Base-by-base conservation (phyloP, 2,113 vertebrate genomes). In the Nycticebus coucang region DNA sequence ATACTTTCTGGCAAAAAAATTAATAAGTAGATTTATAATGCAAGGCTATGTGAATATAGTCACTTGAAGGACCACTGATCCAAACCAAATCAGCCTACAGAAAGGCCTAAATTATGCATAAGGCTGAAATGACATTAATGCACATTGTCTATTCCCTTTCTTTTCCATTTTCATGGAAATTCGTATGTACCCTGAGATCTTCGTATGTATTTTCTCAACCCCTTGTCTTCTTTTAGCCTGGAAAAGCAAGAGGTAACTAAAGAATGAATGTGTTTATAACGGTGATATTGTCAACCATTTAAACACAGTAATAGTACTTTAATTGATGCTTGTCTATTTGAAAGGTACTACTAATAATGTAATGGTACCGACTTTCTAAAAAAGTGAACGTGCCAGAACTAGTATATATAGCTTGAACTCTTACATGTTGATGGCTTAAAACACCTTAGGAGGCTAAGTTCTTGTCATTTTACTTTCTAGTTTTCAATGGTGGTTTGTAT, bases 21-120 rank as follows among this genome's bases (percentile, higher is more conserved):
- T 96, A 96, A 89, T 95, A 94, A 95, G 87, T 75, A 92, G 93
- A 95, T 90, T 97, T 96, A 94, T 86, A 96, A 93, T 45, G 83
- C 88, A 94, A 93, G 50, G 77, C 75, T 81, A 92, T 75, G 87
- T 95, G 93, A 78, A 94, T 84, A 28, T 62, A 94, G 95, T 68
- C 74, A 17, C n/a, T 64, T 84, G 94, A 89, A 94, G 55, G 83
- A 86, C 79, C 60, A 77, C 81, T 66, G 94, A 96, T 96, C 53
- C 95, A 89, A 97, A 96, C 79, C 78, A 72, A 89, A 93, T 93
- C 89, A 81, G 92, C 87, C 89, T 89, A 84, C 74, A 72, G 96
- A 93, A 87, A 93, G 91, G 7, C 74, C 89, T 97, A 89, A 95
- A 96, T 97, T 96, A 97, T 95, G 93, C 74, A 94, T 8, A 10